These are phyloP conservation scores for Sylvietta virens DNA, from an alignment of 2,113 vertebrate species.

Conservation along the genomic window DNA sequence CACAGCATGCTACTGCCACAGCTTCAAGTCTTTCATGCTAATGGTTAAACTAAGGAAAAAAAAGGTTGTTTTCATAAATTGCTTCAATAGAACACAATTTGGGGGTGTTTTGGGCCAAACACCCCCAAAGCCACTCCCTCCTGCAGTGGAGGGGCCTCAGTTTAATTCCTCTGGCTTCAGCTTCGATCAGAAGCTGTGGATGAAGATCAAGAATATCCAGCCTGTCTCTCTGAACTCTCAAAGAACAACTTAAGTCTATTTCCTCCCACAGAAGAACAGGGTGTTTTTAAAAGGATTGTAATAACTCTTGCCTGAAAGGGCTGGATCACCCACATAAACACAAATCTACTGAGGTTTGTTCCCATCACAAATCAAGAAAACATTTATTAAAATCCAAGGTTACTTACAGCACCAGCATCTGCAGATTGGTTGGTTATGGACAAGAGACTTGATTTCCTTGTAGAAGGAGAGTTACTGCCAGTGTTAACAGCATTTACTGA, in stretches of 20 bases:
- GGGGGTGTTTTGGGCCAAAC: neutral
- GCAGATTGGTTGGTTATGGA: neutral
- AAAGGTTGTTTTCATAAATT: neutral
- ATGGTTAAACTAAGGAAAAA: neutral
- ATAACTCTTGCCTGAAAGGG: neutral
- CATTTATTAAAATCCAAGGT: neutral
- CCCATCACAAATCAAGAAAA: neutral
- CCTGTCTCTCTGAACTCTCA: neutral
- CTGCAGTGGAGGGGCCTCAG: neutral
- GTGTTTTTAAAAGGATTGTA: neutral
- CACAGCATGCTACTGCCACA: neutral
- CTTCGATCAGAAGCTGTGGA: neutral
- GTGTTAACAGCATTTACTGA: neutral
- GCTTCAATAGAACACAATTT: neutral
- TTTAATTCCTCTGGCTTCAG: neutral
- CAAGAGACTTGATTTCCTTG: neutral
- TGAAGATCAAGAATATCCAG: neutral
- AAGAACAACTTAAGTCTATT: neutral
- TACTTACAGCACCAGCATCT: constrained; percentile 51
- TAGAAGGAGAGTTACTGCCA: neutral
- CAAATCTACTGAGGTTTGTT: neutral
- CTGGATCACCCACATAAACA: neutral
- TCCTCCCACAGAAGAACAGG: neutral
- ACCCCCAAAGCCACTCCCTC: neutral
- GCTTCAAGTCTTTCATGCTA: neutral